Conservation (phyloP, 2,113 vertebrate species). For the Oreotrochilus melanogaster region DNA sequence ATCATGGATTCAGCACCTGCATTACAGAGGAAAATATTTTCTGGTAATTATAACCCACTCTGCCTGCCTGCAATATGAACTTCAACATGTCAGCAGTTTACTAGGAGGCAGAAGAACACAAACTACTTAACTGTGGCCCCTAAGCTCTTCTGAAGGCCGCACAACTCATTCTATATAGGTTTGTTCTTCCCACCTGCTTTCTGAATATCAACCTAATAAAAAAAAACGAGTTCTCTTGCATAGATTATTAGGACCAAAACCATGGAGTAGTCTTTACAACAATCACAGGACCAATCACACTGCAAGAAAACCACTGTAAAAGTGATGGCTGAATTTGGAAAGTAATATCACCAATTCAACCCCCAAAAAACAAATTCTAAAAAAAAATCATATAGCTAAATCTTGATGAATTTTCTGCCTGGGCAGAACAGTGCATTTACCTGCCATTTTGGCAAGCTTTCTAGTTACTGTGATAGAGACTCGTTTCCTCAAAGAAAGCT, state of each 20-base stretch:
- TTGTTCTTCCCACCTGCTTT: not conserved
- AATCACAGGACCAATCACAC: not conserved
- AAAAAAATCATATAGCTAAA: not conserved
- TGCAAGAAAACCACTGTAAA: not conserved
- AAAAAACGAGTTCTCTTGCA: not conserved
- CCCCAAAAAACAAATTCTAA: not conserved
- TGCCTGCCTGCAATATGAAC: not conserved
- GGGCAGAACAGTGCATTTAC: not conserved
- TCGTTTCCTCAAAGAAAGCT: not conserved
- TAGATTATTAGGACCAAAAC: not conserved
- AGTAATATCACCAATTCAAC: not conserved
- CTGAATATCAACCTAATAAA: not conserved
- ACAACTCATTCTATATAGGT: not conserved
- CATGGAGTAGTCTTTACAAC: not conserved
- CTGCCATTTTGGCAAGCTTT: not conserved
- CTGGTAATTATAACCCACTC: not conserved
- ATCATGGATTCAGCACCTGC: not conserved
- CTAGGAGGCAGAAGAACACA: not conserved
- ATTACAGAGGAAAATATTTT: not conserved
- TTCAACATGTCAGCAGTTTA: not conserved
- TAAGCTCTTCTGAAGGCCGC: conserved; percentile 2
- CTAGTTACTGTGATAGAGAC: not conserved
- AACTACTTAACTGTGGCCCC: not conserved
- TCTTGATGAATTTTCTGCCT: not conserved
- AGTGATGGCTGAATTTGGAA: not conserved